These are phyloP conservation scores for Lamellibrachia luymesi DNA, from an alignment of 1,140 invertebrate genomes.

Conservation along the genomic window DNA sequence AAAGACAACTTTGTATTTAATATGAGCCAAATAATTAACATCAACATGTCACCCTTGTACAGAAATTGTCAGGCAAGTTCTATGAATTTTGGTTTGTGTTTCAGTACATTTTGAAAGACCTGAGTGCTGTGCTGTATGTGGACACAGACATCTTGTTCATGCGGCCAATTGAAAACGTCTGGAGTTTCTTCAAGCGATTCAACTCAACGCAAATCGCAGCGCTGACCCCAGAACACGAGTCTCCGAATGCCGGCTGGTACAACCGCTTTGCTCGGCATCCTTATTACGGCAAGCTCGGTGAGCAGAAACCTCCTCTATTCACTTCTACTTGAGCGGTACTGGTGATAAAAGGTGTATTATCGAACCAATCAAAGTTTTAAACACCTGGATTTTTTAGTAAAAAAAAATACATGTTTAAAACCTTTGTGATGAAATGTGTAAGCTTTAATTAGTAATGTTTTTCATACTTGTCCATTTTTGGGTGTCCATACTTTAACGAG, in stretches of 20 bases:
- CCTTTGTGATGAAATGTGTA: too few species aligned
- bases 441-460: too few species aligned
- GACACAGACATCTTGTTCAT: slow-evolving; percentile 91
- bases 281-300: slow-evolving; percentile 83
- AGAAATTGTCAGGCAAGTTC: neutral
- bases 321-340: neutral
- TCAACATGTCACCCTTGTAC: neutral
- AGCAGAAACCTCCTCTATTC: slow-evolving; percentile 21
- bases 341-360: too few species aligned
- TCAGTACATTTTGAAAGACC: slow-evolving; percentile 73
- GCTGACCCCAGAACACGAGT: slow-evolving; percentile 85
- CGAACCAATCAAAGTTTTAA: neutral
- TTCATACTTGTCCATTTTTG: too few species aligned
- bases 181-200: slow-evolving; percentile 80
- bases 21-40: neutral
- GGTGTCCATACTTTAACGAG: too few species aligned
- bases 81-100: slow-evolving; percentile 42
- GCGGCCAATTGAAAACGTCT: slow-evolving; percentile 76
- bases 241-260: slow-evolving; percentile 90
- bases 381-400: neutral
- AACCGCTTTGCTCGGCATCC: slow-evolving; percentile 93
- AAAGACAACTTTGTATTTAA: neutral
- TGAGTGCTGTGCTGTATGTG: slow-evolving; percentile 87
- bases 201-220: slow-evolving; percentile 85
- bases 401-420: too few species aligned